A percentile compares a stretch with the other conserved stretches of the same genome.
Conservation (phyloP, 2,888 invertebrate genomes). For the Lasius fuliginosus region DNA sequence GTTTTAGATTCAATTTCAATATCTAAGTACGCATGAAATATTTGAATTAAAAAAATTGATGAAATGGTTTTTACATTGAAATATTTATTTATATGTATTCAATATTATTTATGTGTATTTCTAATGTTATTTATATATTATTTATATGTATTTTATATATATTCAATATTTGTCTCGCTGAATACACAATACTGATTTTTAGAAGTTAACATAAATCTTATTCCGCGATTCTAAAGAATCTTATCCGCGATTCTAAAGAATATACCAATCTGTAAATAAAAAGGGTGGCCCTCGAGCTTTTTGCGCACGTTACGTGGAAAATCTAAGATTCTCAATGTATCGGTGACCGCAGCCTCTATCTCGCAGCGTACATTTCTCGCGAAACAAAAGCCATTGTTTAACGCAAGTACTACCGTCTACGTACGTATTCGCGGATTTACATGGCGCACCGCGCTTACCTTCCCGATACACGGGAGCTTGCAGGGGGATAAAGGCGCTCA, state of each 20-base stretch:
- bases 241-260: slow-evolving; percentile 13
- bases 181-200: neutral
- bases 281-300: neutral
- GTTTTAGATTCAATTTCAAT: too few relatives aligned
- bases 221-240: slow-evolving; percentile 16
- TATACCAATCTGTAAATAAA: slow-evolving; percentile 5
- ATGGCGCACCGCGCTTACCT: slow-evolving; percentile 55
- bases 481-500: slow-evolving; percentile 69
- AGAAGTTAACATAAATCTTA: slow-evolving; percentile 5
- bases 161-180: neutral
- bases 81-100: too few relatives aligned
- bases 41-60: too few relatives aligned
- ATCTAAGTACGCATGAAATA: too few relatives aligned
- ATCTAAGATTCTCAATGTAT: slow-evolving; percentile 45
- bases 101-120: too few relatives aligned
- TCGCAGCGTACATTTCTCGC: slow-evolving; percentile 25
- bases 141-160: neutral
- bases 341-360: slow-evolving; percentile 26
- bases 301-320: slow-evolving; percentile 6
- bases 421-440: slow-evolving; percentile 73
- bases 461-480: slow-evolving; percentile 58
- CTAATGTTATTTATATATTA: too few relatives aligned
- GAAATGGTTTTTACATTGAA: too few relatives aligned
- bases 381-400: slow-evolving; percentile 76
- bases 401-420: slow-evolving; percentile 67